A percentile compares a stretch with the other conserved stretches of the same genome.
Conservation (phyloP, 2,113 vertebrate species). For the Piprites chloris region DNA sequence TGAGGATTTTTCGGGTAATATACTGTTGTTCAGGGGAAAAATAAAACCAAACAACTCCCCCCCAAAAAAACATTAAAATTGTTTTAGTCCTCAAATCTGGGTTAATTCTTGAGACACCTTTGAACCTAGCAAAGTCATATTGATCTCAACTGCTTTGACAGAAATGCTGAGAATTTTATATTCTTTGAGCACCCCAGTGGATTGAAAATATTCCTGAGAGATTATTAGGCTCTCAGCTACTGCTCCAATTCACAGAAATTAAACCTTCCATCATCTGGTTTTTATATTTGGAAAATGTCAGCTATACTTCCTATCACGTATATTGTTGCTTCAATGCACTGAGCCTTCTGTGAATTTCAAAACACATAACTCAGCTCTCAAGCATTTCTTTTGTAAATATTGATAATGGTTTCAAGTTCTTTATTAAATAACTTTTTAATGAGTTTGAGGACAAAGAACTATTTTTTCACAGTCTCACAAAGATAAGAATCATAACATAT, state of each 20-base stretch:
- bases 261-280: conserved; percentile 76
- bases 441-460: conserved; percentile 69
- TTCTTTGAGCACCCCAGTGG: conserved; percentile 2
- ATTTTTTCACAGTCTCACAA: conserved; percentile 68
- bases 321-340: conserved; percentile 61
- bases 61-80: neutral
- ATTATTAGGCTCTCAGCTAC: conserved; percentile 56
- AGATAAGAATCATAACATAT: conserved; percentile 76
- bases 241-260: conserved; percentile 62
- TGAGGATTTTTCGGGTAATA: neutral
- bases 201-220: conserved; percentile 44
- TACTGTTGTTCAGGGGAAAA: neutral
- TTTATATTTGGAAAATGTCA: conserved; percentile 73
- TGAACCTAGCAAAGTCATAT: neutral
- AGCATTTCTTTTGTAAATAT: conserved; percentile 77
- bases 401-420: conserved; percentile 77
- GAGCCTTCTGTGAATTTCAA: conserved; percentile 70
- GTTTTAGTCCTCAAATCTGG: neutral
- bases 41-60: neutral
- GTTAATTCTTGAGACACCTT: neutral
- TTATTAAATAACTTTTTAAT: conserved; percentile 78
- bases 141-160: conserved; percentile 27
- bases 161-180: conserved; percentile 14
- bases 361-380: conserved; percentile 71
- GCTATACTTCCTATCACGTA: conserved; percentile 67